These are phyloP conservation scores for Syrista parreyssii DNA, from an alignment of 2,888 invertebrate species.

Conservation along the genomic window DNA sequence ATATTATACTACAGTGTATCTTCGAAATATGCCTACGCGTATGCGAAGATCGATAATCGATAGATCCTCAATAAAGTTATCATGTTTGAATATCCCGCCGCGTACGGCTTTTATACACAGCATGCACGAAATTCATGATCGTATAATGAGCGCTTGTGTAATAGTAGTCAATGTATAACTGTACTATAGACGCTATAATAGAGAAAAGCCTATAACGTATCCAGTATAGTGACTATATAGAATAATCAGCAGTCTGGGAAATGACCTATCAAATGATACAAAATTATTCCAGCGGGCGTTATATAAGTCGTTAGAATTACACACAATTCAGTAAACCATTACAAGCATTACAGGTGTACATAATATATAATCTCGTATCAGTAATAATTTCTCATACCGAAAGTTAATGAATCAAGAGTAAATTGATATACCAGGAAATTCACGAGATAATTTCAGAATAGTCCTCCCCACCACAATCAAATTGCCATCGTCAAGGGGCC, in stretches of 20 bases:
- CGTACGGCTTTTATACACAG: constrained; percentile 24
- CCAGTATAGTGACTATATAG: constrained; percentile 23
- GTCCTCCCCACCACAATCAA: neutral
- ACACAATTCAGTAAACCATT: neutral
- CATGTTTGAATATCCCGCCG: neutral
- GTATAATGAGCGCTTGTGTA: constrained; percentile 39
- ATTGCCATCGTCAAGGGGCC: neutral
- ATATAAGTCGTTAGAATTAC: neutral
- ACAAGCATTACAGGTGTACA: neutral
- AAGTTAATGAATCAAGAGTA: neutral
- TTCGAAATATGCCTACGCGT: neutral
- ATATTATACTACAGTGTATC: neutral
- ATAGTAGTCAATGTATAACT: constrained; percentile 48
- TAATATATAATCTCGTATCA: neutral
- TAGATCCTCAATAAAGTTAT: neutral
- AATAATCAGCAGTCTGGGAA: constrained; percentile 21
- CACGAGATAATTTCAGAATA: neutral
- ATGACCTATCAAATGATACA: constrained; percentile 40
- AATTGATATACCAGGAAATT: neutral
- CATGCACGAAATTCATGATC: constrained; percentile 40
- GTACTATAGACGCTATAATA: constrained; percentile 37
- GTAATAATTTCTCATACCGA: neutral
- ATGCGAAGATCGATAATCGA: neutral
- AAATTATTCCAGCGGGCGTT: constrained; percentile 32
- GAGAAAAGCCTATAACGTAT: constrained; percentile 9